Percentiles rank a stretch among this genome's conserved stretches.
Evolutionary conservation across 2,888 invertebrate genomes (phyloP).

Genomic region (Ennomos erosarius): DNA sequence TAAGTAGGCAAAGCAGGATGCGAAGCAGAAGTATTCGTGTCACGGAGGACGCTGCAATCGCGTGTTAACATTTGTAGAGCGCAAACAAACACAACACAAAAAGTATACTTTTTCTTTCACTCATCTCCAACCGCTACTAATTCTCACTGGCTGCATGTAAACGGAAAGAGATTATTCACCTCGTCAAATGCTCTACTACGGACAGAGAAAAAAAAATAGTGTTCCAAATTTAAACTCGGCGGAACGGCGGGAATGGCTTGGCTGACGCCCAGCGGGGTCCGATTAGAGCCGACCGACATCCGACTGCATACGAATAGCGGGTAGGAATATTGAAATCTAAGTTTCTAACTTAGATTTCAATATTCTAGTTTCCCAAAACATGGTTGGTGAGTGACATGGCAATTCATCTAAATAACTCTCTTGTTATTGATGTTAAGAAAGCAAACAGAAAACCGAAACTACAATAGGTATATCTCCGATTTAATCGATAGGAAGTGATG

Average conservation of each 20-base stretch:
- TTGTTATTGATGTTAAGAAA: conserved; percentile 5
- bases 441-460: conserved; percentile 51
- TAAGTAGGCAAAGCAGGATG: conserved; percentile 67
- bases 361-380: conserved; percentile 8
- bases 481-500: conserved; percentile 56
- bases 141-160: conserved; percentile 38
- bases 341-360: conserved; percentile 40
- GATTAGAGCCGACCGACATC: conserved; percentile 61
- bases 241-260: conserved; percentile 78
- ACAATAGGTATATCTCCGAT: conserved; percentile 48
- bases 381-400: too few species aligned
- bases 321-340: conserved; percentile 49
- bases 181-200: conserved; percentile 69
- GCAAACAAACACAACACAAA: conserved; percentile 18
- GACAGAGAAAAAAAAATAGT: conserved; percentile 70
- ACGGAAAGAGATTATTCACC: conserved; percentile 80
- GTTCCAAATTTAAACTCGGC: conserved; percentile 81
- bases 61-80: conserved; percentile 46
- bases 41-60: conserved; percentile 57
- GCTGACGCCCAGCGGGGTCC: conserved; percentile 75
- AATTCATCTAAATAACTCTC: too few species aligned
- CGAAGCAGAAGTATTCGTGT: conserved; percentile 62
- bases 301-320: conserved; percentile 62
- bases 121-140: conserved; percentile 11
- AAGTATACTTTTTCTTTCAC: conserved; percentile 14